phyloP scores from a whole-genome alignment of 2,888 invertebrate species.

The Mythimna albipuncta region DNA sequence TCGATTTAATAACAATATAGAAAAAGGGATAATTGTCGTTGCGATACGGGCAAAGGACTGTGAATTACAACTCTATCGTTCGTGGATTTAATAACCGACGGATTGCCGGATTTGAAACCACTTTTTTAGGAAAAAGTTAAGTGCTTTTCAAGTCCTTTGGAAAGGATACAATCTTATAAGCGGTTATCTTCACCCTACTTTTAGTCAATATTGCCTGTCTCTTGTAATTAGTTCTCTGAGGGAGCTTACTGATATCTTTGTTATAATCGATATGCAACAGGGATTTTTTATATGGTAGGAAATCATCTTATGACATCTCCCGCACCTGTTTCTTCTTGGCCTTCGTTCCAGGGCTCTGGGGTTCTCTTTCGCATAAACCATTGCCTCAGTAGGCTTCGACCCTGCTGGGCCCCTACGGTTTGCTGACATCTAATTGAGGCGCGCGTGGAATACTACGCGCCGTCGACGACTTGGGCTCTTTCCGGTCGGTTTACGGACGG shows the following conservation, averaged over 20 bases:
- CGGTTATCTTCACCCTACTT: conserved; percentile 25
- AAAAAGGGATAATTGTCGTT: conserved; percentile 85
- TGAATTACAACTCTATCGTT: conserved; percentile 58
- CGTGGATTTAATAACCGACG: conserved; percentile 49
- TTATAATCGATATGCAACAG: neutral
- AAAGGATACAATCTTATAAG: conserved; percentile 12
- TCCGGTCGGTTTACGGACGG: no score
- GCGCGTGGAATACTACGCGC: no score
- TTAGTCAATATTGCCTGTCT: neutral
- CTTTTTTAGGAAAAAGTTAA: conserved; percentile 41
- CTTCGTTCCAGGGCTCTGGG: no score
- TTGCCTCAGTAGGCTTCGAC: no score
- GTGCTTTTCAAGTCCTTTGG: conserved; percentile 19
- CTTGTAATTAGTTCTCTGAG: neutral
- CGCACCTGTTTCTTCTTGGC: no score
- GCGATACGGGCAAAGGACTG: conserved; percentile 69
- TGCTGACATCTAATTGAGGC: no score
- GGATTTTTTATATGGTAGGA: no score
- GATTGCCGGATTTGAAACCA: conserved; percentile 56
- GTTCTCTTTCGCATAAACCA: no score
- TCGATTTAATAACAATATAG: conserved; percentile 81
- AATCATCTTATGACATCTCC: no score
- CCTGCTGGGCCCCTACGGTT: no score
- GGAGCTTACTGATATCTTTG: neutral
- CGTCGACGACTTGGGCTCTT: no score